These are phyloP conservation scores for Peromyscus aztecus DNA, from an alignment of 2,797 vertebrate species.

Conservation along the genomic window DNA sequence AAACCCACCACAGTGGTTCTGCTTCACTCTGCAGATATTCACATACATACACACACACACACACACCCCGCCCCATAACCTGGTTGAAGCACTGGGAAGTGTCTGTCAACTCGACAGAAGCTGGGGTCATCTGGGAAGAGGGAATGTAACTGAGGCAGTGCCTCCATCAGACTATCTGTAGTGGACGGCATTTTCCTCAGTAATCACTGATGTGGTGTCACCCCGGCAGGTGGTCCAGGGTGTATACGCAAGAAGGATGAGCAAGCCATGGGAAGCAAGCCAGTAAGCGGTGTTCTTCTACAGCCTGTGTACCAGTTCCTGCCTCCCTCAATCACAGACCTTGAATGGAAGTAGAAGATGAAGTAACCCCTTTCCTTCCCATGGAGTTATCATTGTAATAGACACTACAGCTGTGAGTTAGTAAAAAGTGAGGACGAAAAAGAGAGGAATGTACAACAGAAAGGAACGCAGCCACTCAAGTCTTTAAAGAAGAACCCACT, in stretches of 20 bases:
- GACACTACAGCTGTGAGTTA: not conserved
- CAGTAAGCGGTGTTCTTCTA: not conserved
- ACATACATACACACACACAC: too few relatives aligned
- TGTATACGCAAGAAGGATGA: not conserved
- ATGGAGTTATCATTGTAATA: not conserved
- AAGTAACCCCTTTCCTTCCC: not conserved
- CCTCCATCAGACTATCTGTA: not conserved
- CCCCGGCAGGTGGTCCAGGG: not conserved
- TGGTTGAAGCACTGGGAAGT: not conserved
- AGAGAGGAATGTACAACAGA: not conserved
- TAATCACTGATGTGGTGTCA: not conserved
- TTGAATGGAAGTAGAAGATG: not conserved
- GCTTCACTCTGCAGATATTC: too few relatives aligned
- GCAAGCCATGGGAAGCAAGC: not conserved
- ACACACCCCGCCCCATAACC: not conserved
- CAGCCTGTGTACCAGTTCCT: not conserved
- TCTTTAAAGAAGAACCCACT: conserved; percentile 48
- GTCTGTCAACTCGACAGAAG: not conserved
- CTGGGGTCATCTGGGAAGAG: not conserved
- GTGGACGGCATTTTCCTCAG: not conserved
- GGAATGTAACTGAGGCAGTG: not conserved
- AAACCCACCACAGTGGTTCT: not conserved
- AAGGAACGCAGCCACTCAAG: not conserved
- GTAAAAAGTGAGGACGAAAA: not conserved
- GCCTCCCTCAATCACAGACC: not conserved